phyloP scores from a whole-genome alignment of 2,113 vertebrate species.

The Neotragus pygmaeus region DNA sequence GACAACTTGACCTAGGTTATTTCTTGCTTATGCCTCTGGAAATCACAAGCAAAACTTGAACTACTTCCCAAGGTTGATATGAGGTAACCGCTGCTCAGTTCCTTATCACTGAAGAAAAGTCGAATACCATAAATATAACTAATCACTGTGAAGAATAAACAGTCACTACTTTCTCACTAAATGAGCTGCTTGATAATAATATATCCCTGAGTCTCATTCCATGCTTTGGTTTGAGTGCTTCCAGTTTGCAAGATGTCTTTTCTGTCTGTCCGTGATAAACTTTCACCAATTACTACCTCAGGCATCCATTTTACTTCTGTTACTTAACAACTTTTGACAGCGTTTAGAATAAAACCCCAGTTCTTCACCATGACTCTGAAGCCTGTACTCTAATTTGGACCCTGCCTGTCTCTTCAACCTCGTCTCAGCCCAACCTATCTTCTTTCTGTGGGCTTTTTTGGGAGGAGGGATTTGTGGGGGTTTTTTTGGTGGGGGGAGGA shows the following conservation, averaged over 20 bases:
- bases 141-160: neutral
- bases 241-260: neutral
- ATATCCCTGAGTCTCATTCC: neutral
- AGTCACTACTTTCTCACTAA: neutral
- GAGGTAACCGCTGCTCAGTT: neutral
- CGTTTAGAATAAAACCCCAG: neutral
- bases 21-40: neutral
- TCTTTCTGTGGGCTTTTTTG: neutral
- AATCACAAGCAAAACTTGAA: neutral
- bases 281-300: neutral
- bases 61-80: neutral
- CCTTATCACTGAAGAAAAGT: neutral
- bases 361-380: neutral
- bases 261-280: neutral
- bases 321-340: neutral
- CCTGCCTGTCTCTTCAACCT: neutral
- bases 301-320: neutral
- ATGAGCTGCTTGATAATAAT: neutral
- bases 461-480: neutral
- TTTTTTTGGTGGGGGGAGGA: rapidly evolving
- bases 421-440: neutral
- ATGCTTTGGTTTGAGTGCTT: neutral
- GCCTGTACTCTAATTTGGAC: neutral
- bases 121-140: neutral
- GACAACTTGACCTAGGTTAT: neutral